Evolutionary conservation across 92 coral and sea anemone genomes (phyloP), one percentile per base, ranked within the genome.

Genomic region (Parazoanthus atlanticus): DNA sequence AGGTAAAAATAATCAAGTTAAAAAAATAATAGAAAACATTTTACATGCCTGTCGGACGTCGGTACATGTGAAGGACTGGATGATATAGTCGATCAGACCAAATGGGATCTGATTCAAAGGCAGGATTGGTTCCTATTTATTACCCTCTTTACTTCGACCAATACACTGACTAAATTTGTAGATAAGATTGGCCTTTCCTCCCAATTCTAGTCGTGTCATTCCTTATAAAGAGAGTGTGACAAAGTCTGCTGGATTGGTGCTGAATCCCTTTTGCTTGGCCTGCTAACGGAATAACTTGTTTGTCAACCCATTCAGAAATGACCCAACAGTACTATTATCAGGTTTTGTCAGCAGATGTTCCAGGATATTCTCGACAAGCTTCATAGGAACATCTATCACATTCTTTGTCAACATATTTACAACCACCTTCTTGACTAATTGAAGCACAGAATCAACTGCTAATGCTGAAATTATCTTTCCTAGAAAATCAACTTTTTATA

Each of bases 31-130:
- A 40, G 6, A 40, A 5, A n/a, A n/a, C n/a, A 40, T 40, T 40
- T 5, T 9, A 46, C 49, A 8, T 46, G 12, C 49, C 49, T 46
- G 49, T 9, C 49, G 49, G 12, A 46, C 49, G 6, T 46, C 49
- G 11, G 49, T 46, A 46, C 49, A 46, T 46, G 49, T 46, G 49
- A 46, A 46, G 49, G 1, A 46, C 49, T 46, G 49, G 12, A 46
- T 46, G 11, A 10, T 46, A 0, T 46, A 46, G 49, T 46, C 88
- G 29, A 88, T 32, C 41, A 88, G 67, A 0, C 91, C 91, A 88
- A 80, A 88, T 80, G 80, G 91, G 88, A 88, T 88, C 61, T 81
- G 30, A 46, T 67, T 64, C 28, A 88, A 13, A 19, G 73, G 76
- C 47, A 88, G 26, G 70, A 74, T 72, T 5, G 88, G 87, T 8